Percentiles rank a stretch among this genome's conserved stretches.
Conservation (phyloP, 2,888 invertebrate species). For the Hemithea aestivaria region DNA sequence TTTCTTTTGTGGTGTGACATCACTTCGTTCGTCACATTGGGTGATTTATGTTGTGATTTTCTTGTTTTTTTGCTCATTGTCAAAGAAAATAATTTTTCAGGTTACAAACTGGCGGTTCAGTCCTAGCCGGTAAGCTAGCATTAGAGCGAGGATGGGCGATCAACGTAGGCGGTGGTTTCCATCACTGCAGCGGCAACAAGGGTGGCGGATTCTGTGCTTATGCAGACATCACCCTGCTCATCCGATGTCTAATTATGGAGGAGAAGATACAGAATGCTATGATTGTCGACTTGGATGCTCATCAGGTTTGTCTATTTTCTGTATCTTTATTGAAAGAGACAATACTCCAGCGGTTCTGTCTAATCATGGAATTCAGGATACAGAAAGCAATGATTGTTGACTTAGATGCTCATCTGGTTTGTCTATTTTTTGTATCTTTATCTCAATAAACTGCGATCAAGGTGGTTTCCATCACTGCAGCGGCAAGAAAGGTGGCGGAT, state of each 20-base stretch:
- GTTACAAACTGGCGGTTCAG: constrained; percentile 89
- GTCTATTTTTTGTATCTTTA: not conserved
- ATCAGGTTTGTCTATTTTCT: constrained; percentile 89
- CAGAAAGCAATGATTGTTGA: too few species aligned
- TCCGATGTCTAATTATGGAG: constrained; percentile 82
- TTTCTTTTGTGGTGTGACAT: too few species aligned
- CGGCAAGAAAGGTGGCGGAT: constrained; percentile 87
- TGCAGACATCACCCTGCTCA: constrained; percentile 90
- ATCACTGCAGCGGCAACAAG: constrained; percentile 87
- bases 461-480: constrained; percentile 96
- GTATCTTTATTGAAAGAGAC: too few species aligned
- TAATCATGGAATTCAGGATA: too few species aligned
- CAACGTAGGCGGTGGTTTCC: constrained; percentile 95
- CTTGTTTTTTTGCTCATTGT: too few species aligned
- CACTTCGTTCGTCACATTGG: too few species aligned
- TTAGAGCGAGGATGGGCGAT: constrained; percentile 92
- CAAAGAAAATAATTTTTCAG: constrained; percentile 46
- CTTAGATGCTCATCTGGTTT: too few species aligned
- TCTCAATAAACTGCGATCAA: too few species aligned
- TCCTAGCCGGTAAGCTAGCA: constrained; percentile 90
- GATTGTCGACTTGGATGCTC: constrained; percentile 95
- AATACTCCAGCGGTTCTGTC: too few species aligned
- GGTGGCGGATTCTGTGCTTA: constrained; percentile 95
- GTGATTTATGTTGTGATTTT: too few species aligned
- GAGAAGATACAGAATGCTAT: constrained; percentile 83